phyloP scores from a whole-genome alignment of 2,113 vertebrate species.

The Typhlomys cinereus region DNA sequence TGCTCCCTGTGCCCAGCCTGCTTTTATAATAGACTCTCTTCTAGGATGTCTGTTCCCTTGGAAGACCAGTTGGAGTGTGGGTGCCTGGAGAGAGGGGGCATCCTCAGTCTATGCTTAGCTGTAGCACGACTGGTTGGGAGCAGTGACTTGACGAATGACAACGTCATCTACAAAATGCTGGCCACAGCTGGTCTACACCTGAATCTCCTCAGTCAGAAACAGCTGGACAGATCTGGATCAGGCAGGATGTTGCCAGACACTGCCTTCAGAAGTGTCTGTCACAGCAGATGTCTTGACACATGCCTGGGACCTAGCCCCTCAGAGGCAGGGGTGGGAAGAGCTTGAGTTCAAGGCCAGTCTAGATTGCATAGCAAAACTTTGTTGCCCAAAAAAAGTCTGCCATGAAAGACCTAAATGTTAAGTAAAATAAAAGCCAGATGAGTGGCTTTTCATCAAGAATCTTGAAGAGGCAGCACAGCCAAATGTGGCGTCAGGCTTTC shows the following conservation, averaged over 20 bases:
- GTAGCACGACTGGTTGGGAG: no score
- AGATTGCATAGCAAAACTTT: background rate
- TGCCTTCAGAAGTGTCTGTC: background rate
- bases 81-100: background rate
- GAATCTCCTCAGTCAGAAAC: background rate
- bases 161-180: background rate
- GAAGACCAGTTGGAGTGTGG: background rate
- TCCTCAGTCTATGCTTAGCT: no score
- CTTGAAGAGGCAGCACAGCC: background rate
- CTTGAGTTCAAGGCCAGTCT: background rate
- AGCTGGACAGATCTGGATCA: background rate
- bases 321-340: background rate
- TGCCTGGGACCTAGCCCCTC: background rate
- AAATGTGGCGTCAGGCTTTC: background rate
- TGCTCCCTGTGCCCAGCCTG: background rate
- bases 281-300: background rate
- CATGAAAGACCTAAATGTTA: background rate
- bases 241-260: background rate
- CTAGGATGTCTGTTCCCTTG: background rate
- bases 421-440: background rate
- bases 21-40: background rate
- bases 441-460: background rate
- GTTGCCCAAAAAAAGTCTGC: background rate
- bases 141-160: background rate
- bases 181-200: background rate